Evolutionary conservation across 2,797 vertebrate species (phyloP).

Genomic region (Cossypha polioptera): DNA sequence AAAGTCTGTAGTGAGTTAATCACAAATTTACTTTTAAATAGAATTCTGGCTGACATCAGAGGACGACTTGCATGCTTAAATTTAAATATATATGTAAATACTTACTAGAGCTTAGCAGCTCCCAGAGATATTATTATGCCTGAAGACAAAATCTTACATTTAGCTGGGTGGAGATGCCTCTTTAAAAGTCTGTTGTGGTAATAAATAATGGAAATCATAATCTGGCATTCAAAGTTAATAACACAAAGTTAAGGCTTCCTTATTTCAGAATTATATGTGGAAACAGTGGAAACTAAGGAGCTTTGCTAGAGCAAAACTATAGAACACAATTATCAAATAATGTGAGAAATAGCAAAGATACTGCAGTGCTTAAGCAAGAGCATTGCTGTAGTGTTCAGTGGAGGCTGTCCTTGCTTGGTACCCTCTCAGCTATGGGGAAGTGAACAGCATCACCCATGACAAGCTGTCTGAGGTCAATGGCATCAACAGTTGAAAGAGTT

Average conservation of each 20-base stretch:
- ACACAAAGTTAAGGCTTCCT: neutral
- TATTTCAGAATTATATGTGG: neutral
- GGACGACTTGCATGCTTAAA: neutral
- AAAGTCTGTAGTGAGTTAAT: neutral
- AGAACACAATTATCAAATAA: neutral
- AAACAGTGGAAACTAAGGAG: neutral
- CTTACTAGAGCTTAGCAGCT: neutral
- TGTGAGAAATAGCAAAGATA: neutral
- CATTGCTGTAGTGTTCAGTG: neutral
- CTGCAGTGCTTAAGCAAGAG: neutral
- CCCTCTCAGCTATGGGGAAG: neutral
- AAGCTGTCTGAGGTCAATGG: neutral
- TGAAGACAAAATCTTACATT: neutral
- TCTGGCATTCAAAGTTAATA: neutral
- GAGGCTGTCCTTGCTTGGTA: neutral
- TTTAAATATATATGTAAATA: neutral
- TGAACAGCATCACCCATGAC: neutral
- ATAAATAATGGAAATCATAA: neutral
- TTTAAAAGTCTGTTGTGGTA: neutral
- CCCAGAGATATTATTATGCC: neutral
- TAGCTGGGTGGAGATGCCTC: neutral
- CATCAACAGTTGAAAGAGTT: neutral
- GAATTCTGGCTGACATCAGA: neutral
- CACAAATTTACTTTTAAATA: conserved; percentile 2
- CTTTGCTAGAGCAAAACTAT: neutral